phyloP scores from a whole-genome alignment of 2,113 vertebrate species.

The Eclectus roratus region DNA sequence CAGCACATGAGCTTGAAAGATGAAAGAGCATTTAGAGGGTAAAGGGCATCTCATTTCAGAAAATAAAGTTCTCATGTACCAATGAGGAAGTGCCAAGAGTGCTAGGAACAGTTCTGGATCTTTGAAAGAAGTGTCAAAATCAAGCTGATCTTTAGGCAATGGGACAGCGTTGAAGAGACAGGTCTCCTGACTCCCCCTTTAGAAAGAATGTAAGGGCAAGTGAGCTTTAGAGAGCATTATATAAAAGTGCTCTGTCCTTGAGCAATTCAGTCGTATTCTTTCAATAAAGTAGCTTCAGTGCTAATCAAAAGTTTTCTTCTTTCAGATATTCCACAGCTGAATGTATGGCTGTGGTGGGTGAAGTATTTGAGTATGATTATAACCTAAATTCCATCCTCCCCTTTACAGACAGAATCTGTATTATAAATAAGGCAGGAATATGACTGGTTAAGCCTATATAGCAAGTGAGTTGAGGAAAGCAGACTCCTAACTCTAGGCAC shows the following conservation, averaged over 20 bases:
- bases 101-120: neutral
- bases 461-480: neutral
- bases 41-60: neutral
- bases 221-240: neutral
- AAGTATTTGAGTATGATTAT: neutral
- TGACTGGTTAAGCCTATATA: neutral
- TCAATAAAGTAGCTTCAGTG: neutral
- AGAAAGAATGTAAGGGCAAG: neutral
- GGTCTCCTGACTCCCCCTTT: neutral
- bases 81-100: neutral
- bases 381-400: neutral
- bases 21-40: neutral
- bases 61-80: neutral
- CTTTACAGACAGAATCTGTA: neutral
- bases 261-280: neutral
- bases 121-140: neutral
- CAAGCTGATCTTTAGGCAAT: neutral
- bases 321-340: neutral
- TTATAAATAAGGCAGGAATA: neutral
- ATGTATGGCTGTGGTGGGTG: neutral
- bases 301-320: neutral
- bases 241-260: neutral
- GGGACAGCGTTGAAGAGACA: neutral
- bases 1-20: neutral
- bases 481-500: neutral